Evolutionary conservation across 2,113 vertebrate genomes (phyloP).

Genomic region (Erythrocercus mccallii): DNA sequence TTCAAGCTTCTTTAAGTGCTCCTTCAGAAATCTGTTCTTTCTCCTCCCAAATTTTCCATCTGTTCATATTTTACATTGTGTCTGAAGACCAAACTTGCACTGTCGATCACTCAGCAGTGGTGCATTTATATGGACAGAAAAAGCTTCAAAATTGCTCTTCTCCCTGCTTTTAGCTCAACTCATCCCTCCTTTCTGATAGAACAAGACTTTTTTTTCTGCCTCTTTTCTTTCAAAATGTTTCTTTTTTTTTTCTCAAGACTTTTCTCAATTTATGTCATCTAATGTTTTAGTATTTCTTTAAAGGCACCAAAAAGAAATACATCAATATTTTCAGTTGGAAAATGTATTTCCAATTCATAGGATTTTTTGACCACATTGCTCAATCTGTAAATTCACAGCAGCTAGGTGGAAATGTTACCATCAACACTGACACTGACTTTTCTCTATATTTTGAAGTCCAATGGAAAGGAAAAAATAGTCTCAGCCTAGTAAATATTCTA

Average conservation of each 20-base stretch:
- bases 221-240: background rate
- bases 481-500: background rate
- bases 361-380: background rate
- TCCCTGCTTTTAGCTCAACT: background rate
- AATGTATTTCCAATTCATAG: background rate
- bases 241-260: background rate
- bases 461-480: background rate
- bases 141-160: background rate
- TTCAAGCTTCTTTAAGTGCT: background rate
- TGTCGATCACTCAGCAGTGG: background rate
- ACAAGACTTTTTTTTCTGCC: background rate
- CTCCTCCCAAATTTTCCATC: background rate
- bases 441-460: background rate
- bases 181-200: background rate
- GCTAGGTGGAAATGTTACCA: background rate
- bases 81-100: background rate
- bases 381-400: background rate
- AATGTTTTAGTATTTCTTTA: background rate
- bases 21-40: background rate
- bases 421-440: background rate
- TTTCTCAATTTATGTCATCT: background rate
- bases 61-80: background rate
- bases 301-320: background rate
- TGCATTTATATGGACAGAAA: background rate
- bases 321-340: background rate